Evolutionary conservation across 2,888 invertebrate genomes (phyloP).

Genomic region (Nemurella pictetii): DNA sequence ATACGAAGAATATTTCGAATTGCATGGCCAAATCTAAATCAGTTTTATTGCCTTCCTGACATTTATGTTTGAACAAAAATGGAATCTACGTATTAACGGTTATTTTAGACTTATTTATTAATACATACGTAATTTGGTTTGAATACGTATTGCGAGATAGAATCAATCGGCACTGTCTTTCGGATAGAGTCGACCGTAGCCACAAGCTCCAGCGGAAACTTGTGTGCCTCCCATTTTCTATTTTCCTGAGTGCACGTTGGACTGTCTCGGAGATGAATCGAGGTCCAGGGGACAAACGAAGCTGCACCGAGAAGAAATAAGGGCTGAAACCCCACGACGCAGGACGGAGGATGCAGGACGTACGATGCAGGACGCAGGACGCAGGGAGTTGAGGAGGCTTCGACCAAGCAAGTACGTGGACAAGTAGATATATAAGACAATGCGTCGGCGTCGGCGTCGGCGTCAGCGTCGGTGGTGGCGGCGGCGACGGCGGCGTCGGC

Average conservation of each 20-base stretch:
- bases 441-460: not conserved
- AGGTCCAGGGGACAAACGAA: not conserved
- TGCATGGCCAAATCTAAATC: constrained; percentile 23
- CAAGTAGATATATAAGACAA: no score
- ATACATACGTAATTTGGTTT: constrained; percentile 5
- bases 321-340: not conserved
- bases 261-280: not conserved
- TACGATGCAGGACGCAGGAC: not conserved
- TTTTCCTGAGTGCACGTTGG: not conserved
- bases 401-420: not conserved
- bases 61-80: constrained; percentile 27
- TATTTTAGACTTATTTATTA: constrained; percentile 27
- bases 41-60: constrained; percentile 30
- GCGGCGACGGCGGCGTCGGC: not conserved
- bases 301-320: not conserved
- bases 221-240: not conserved
- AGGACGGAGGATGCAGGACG: not conserved
- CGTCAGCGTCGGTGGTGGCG: not conserved
- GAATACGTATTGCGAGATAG: not conserved
- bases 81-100: constrained; percentile 23
- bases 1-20: constrained; percentile 27
- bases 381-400: not conserved
- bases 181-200: not conserved
- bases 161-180: not conserved
- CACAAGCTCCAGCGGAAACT: not conserved